phyloP scores from a whole-genome alignment of 37 sponge, comb jelly and placozoan species.

The Petrosia ficiformis region DNA sequence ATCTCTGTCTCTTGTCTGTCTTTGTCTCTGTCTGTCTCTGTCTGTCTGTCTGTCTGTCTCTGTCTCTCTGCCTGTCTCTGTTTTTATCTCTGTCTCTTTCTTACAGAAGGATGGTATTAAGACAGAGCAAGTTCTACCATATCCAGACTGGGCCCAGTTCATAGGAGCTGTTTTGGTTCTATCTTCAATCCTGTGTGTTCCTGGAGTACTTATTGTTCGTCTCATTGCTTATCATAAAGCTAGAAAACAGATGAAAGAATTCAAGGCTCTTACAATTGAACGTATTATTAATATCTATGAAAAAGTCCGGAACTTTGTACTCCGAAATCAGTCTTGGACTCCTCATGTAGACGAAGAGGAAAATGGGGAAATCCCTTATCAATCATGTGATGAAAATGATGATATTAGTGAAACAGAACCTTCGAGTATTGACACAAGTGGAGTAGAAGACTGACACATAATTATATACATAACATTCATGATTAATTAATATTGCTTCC shows the following conservation, averaged over 20 bases:
- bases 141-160: constrained; percentile 82
- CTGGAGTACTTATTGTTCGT: constrained; percentile 57
- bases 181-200: constrained; percentile 62
- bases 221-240: constrained; percentile 39
- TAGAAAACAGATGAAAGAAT: constrained; percentile 30
- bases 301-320: not conserved
- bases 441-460: too few species aligned
- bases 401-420: too few species aligned
- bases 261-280: not conserved
- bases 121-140: constrained; percentile 24
- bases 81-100: not conserved
- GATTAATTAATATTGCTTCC: too few species aligned
- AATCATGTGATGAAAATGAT: not conserved
- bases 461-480: too few species aligned
- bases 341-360: constrained; percentile 6
- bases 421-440: too few species aligned
- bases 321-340: not conserved
- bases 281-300: not conserved
- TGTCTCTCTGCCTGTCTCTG: not conserved
- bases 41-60: too few species aligned
- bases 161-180: constrained; percentile 67
- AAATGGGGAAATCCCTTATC: not conserved
- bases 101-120: not conserved
- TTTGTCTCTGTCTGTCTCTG: too few species aligned
- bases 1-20: too few species aligned